These are phyloP conservation scores for Anguilla megastoma DNA, from an alignment of 2,797 vertebrate genomes.

Conservation along the genomic window DNA sequence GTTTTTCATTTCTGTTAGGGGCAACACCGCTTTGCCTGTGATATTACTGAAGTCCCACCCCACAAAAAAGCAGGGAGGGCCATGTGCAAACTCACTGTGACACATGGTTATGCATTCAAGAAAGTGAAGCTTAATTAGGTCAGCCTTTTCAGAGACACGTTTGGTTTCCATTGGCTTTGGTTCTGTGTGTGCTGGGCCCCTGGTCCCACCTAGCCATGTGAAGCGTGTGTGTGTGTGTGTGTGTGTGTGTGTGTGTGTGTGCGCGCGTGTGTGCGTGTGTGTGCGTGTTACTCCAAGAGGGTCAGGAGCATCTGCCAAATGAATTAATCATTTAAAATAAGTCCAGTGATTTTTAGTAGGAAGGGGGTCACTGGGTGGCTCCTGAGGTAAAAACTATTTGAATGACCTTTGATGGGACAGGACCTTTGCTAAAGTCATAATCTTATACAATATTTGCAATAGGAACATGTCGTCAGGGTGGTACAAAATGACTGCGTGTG, in stretches of 20 bases:
- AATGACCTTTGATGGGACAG: not conserved
- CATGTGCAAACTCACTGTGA: slow-evolving; percentile 32
- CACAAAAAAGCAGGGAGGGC: slow-evolving; percentile 31
- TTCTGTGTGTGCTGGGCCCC: slow-evolving; percentile 22
- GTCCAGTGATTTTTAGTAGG: not conserved
- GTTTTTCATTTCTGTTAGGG: not conserved
- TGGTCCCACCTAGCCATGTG: slow-evolving; percentile 7
- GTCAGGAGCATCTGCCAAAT: not conserved
- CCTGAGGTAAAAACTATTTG: not conserved
- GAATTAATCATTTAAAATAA: not conserved
- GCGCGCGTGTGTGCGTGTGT: too few relatives aligned
- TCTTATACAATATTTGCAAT: not conserved
- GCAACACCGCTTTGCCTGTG: not conserved
- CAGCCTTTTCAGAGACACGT: slow-evolving; percentile 31
- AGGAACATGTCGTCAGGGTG: not conserved
- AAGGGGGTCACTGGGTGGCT: not conserved
- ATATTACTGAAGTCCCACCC: not conserved
- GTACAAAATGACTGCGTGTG: not conserved
- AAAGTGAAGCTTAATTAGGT: slow-evolving; percentile 45
- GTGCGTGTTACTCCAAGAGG: not conserved
- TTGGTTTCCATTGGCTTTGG: slow-evolving; percentile 32
- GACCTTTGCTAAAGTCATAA: not conserved
- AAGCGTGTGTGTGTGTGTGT: not conserved
- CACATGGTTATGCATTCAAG: slow-evolving; percentile 27
- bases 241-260: too few relatives aligned